Evolutionary conservation across 2,888 invertebrate species (phyloP), one percentile per base, ranked within the genome.

Genomic region (Argyresthia albistria): DNA sequence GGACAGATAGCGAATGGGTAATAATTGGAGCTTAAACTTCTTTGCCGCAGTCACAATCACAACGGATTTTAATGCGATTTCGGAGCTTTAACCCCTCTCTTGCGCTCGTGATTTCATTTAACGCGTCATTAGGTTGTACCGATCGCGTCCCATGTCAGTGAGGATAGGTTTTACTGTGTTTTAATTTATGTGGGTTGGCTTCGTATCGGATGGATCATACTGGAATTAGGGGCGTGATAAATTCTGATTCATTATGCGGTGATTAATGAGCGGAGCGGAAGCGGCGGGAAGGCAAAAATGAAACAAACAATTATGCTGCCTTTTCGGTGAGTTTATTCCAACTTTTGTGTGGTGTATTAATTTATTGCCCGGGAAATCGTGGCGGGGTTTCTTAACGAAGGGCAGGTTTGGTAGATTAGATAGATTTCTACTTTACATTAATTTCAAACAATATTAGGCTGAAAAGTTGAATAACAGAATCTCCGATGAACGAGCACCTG

Each of bases 1-100:
- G 74, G 75, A 80, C 76, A 77, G 81, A 83, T 80, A 81, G 73
- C 72, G 73, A 76, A 76, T 76, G 76, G 78, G 75, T 77, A 79
- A 80, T 80, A 76, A 81, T 83, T 81, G 81, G 70, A 70, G 73
- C 70, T 72, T 69, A 73, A 76, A 73, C 74, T 73, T 78, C 80
- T 80, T 79, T 74, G 74, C 67, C 60, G 61, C 62, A 64, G 64
- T 63, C 67, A 62, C 63, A 73, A 66, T 63, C 67, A 62, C 63
- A 73, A 66, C 63, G 66, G 70, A 69, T 75, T 76, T 76, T 72
- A 75, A 76, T 74, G 69, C 59, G 67, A 72, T 68, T 69, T 65
- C 55, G 61, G 63, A 59, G 59, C 64, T 67, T 67, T 65, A 59
- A 58, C 62, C 65, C 60, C 11, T 1, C 9, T 6, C 4, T 39